phyloP scores from a whole-genome alignment of 1,140 invertebrate species.

The Mizuhopecten yessoensis region DNA sequence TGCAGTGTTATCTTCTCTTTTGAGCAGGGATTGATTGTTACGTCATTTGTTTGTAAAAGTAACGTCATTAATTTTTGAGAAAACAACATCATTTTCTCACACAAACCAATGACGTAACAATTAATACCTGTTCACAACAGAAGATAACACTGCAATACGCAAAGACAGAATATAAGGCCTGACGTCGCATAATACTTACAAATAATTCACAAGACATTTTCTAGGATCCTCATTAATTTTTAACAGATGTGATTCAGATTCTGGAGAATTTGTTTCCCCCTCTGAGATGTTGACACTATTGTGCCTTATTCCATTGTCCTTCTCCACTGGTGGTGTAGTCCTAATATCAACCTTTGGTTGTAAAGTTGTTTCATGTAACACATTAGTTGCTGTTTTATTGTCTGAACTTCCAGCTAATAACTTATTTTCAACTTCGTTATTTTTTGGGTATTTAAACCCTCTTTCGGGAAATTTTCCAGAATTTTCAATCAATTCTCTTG shows the following conservation, averaged over 20 bases:
- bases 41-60: too few species aligned
- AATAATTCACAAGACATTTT: background rate
- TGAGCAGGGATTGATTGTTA: too few species aligned
- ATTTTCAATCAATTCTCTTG: background rate
- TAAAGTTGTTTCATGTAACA: background rate
- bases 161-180: too few species aligned
- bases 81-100: too few species aligned
- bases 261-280: background rate
- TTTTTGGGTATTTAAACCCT: background rate
- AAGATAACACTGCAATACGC: too few species aligned
- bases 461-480: background rate
- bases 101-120: too few species aligned
- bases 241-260: background rate
- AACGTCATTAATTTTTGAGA: too few species aligned
- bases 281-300: background rate
- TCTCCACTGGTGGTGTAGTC: background rate
- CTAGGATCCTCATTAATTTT: constrained; percentile 22
- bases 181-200: background rate
- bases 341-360: background rate
- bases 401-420: background rate
- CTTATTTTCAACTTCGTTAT: background rate
- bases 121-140: too few species aligned
- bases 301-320: background rate
- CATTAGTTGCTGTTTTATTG: background rate
- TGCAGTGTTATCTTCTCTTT: too few species aligned